Percentiles rank a stretch among this genome's conserved stretches.
Evolutionary conservation across 2,113 vertebrate species (phyloP).

Genomic region (Murina feae): DNA sequence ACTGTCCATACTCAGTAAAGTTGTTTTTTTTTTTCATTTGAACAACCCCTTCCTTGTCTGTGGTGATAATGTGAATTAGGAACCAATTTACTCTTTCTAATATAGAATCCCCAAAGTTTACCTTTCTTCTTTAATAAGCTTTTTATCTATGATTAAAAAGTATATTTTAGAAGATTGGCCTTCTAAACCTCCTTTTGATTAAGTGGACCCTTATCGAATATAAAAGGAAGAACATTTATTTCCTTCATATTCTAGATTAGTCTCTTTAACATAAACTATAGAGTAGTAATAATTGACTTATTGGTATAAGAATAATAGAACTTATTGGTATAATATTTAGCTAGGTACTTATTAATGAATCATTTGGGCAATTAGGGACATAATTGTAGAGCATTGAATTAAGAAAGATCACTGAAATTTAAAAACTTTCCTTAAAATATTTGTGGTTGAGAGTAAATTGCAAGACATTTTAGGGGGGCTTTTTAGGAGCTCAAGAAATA

Average conservation of each 20-base stretch:
- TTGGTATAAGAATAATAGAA: too few species aligned
- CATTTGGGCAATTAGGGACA: neutral
- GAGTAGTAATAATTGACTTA: neutral
- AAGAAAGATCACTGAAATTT: neutral
- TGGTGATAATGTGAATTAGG: neutral
- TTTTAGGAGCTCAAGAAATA: slow-evolving; percentile 9
- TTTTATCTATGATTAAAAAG: neutral
- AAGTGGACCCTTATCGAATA: neutral
- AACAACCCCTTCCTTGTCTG: neutral
- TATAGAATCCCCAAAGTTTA: neutral
- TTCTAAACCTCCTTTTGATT: neutral
- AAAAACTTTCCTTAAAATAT: neutral
- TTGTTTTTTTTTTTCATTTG: neutral
- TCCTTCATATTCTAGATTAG: neutral
- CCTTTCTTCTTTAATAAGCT: neutral
- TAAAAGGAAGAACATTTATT: slow-evolving; percentile 1
- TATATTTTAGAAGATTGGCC: neutral
- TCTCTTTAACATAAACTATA: neutral
- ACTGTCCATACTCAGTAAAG: neutral
- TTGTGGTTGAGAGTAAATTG: neutral
- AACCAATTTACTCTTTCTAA: neutral
- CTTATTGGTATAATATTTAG: neutral
- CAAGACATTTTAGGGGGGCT: neutral
- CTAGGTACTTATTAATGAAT: neutral
- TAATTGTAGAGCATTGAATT: neutral